Conservation (phyloP, 2,888 invertebrate genomes). For the Leptothorax acervorum region DNA sequence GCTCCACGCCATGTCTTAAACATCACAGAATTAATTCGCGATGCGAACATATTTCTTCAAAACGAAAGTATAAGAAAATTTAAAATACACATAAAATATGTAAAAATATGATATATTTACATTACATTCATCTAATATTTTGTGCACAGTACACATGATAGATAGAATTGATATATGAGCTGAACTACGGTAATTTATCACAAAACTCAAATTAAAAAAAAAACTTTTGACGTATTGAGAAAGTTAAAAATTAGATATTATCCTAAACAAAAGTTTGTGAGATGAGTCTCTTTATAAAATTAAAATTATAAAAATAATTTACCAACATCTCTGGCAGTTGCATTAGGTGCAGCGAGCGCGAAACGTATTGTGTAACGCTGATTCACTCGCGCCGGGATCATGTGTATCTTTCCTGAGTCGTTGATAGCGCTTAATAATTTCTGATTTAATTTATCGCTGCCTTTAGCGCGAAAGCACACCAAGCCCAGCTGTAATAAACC, state of each 20-base stretch:
- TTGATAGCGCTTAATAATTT: constrained; percentile 96
- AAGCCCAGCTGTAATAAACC: constrained; percentile 90
- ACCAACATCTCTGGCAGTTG: constrained; percentile 94
- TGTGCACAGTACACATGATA: background rate
- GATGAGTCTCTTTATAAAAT: background rate
- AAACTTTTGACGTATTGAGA: background rate
- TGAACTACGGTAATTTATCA: background rate
- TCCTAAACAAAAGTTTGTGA: background rate
- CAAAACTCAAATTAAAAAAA: background rate
- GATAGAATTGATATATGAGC: background rate
- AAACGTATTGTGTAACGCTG: constrained; percentile 97
- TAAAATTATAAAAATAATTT: constrained; percentile 70
- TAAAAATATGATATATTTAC: background rate
- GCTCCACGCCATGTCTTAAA: constrained; percentile 93
- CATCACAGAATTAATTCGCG: constrained; percentile 17
- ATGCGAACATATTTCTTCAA: background rate
- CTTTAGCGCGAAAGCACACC: constrained; percentile 96
- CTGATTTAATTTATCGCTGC: constrained; percentile 93
- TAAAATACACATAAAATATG: background rate
- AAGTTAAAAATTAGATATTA: background rate
- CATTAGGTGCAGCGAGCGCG: constrained; percentile 96
- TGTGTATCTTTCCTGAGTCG: constrained; percentile 97
- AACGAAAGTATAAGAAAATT: background rate
- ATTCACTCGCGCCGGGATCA: constrained; percentile 97
- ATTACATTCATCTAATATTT: background rate